phyloP scores from a whole-genome alignment of 2,888 invertebrate species.

The Embidobia sp. region DNA sequence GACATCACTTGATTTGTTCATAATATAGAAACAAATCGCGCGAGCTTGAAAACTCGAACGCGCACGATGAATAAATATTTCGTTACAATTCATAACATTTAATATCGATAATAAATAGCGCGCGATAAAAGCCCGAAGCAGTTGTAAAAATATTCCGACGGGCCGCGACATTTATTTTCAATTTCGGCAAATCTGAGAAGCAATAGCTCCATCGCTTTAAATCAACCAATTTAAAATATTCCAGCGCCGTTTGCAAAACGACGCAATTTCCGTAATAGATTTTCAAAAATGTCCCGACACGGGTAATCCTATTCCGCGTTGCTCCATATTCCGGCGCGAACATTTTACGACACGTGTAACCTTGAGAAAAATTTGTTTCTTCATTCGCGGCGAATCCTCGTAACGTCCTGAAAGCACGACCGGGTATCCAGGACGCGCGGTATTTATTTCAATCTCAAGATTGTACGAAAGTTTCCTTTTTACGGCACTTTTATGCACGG shows the following conservation, averaged over 20 bases:
- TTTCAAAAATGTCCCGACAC: constrained; percentile 27
- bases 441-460: constrained; percentile 55
- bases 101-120: no score
- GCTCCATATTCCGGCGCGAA: constrained; percentile 34
- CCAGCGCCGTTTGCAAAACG: constrained; percentile 7
- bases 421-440: constrained; percentile 33
- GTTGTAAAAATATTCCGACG: neutral
- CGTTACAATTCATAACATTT: no score
- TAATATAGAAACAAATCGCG: no score
- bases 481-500: constrained; percentile 34
- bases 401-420: constrained; percentile 28
- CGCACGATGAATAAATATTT: no score
- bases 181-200: constrained; percentile 16
- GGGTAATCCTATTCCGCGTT: constrained; percentile 18
- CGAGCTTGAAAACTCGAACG: no score
- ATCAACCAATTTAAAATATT: constrained; percentile 30
- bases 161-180: constrained; percentile 22
- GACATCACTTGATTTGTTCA: no score
- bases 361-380: constrained; percentile 57
- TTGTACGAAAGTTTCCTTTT: constrained; percentile 46
- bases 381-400: constrained; percentile 47
- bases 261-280: constrained; percentile 27
- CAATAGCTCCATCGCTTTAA: constrained; percentile 1
- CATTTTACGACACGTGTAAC: constrained; percentile 55
- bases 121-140: no score